Base-by-base conservation (phyloP, 2,113 vertebrate species). In the Pungitius pungitius region DNA sequence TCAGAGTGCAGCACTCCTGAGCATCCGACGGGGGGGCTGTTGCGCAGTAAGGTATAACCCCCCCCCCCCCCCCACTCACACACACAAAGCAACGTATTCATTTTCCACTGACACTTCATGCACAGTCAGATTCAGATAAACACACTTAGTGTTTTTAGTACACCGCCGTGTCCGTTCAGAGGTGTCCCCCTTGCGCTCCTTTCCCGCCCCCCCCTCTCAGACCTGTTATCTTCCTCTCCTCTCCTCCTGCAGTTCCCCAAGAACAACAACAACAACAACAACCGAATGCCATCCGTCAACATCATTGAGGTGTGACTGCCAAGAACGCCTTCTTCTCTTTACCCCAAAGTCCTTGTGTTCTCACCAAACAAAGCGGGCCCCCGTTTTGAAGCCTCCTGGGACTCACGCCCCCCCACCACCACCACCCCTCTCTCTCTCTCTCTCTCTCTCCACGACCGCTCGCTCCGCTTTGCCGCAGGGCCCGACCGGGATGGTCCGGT, bases 1-100 rank as follows among this genome's bases (percentile, higher is more conserved):
- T 97, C 96, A 0, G 96, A 98, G 93, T 96, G 93, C 92, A 98
- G 96, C 89, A 98, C 96, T n/a, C 96, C 96, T 0, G 96, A 98
- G 88, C 96, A 96, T 88, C 96, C 96, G 75, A 91, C 95, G 0
- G 96, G 95, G 76, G 96, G 96, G 27, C 95, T 98, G 86, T 94
- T 98, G 87, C 93, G 95, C 73, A 98, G 95, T 95, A 98, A 98
- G 95, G 96, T 97, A 93, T 91, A 92, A 89, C 81, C 83, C 73
- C 81, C 67, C 77, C 69, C 57, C 68, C 58, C 33, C 66, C 64
- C 45, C 56, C 68, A n/a, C n/a, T n/a, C n/a, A n/a, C 61, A 30
- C 30, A 30, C 30, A 30, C 75, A 72, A 81, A n/a, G 82, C 74
- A 60, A 76, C n/a, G n/a, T n/a, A n/a, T n/a, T n/a, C n/a, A n/a